Evolutionary conservation across 2,888 invertebrate species (phyloP), one percentile per base, ranked within the genome.

Genomic region (Tetragonisca angustula): DNA sequence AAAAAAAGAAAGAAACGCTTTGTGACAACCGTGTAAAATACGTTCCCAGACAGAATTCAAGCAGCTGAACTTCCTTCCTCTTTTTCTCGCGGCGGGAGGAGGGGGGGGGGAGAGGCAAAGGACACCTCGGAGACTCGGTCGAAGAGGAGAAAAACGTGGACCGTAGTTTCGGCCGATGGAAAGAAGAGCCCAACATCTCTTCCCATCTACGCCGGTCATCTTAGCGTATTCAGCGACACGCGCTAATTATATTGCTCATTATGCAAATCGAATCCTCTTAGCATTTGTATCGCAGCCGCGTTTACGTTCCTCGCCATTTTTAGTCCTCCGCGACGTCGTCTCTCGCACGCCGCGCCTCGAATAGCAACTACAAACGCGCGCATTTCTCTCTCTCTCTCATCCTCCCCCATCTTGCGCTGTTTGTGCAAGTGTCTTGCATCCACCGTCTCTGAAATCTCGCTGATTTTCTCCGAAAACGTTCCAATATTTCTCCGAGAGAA

Each of bases 191-290:
- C 27, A 65, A 27, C n/a, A 65, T 64, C 56, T 64, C 56, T 61
- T 70, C 27, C 59, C 59, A 64, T 50, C 43, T 32, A 49, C 56
- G n/a, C 17, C 64, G 73, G 68, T 74, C 79, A 81, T 70, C 81
- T 70, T 64, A 67, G 52, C 52, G 69, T 80, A 75, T 80, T 75
- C 82, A 71, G 32, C 67, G 78, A 84, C 77, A 75, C 84, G 75
- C 50, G 84, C 71, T 78, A 82, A 84, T 78, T 82, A 75, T 78
- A 78, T 82, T 82, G 75, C 84, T 84, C 79, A 75, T 77, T 82
- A 84, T 84, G 82, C 68, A 84, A 82, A 84, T 83, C 75, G 65
- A 43, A 56, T 36, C 62, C 67, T n/a, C 32, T 84, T 72, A 75
- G 84, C 82, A 82, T 77, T 82, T 75, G 77, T 67, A 82, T 78